Base-by-base conservation (phyloP, 2,113 vertebrate genomes). In the Ailuropoda melanoleuca region DNA sequence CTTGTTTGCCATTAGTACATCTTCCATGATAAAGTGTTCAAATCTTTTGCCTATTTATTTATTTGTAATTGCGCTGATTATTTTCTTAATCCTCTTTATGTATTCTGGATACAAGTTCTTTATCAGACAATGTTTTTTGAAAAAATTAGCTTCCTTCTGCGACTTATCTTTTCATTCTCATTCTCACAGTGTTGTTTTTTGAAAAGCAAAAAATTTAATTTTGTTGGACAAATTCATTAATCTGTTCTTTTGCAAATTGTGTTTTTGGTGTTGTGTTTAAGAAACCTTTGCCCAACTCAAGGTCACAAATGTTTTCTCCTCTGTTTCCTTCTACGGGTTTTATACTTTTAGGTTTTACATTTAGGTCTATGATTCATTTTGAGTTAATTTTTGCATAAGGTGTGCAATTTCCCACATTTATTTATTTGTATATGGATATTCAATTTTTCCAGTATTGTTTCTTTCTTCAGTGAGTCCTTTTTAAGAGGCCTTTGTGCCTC, bases 321-420 rank as follows among this genome's bases (percentile, higher is more conserved):
- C 50, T 0, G 0, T 37, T 95, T 84, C 60, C n/a, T 85, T 53
- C 37, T 55, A n/a, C 15, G 70, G 48, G 21, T 81, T 93, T 26
- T 68, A 66, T 85, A 85, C 7, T 66, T 96, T 64, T 62, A 72
- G 29, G 11, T 50, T 92, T 96, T 96, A 66, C 14, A 23, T 70
- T 77, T 87, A 74, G 14, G 58, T 88, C 34, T 84, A 13, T 87
- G n/a, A 97, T 77, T 82, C 12, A 72, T 93, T 93, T 90, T 95
- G 43, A 64, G 43, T 88, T 83, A 60, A 81, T 56, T 43, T 96
- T 91, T 72, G 1, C 55, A 34, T 78, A 13, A 62, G 0, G 17
- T 84, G 1, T 43, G 34, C 70, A 14, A 37, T 46, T 50, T 64
- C 34, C 23, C 31, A 24, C 10, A 5, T 88, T 68, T 89, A 66